These are phyloP conservation scores for Gulo gulo DNA, from an alignment of 2,113 vertebrate species.

Conservation along the genomic window DNA sequence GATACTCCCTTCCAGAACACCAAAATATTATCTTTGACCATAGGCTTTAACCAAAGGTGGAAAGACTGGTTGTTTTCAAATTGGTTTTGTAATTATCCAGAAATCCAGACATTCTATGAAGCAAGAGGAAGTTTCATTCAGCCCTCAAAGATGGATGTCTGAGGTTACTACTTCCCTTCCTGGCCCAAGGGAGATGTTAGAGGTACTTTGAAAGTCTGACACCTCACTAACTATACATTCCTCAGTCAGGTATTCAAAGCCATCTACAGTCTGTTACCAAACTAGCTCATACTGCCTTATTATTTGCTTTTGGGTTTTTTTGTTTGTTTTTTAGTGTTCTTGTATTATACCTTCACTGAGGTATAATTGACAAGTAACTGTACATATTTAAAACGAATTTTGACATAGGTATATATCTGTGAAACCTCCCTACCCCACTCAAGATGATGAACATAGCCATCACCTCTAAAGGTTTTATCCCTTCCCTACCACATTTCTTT, in stretches of 20 bases:
- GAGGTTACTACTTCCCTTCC: not conserved
- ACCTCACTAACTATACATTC: not conserved
- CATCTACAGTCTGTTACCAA: not conserved
- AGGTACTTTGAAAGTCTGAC: not conserved
- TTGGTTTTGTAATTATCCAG: not conserved
- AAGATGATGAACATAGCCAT: not conserved
- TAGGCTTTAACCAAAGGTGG: not conserved
- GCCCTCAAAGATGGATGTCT: not conserved
- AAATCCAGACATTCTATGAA: not conserved
- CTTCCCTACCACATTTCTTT: not conserved
- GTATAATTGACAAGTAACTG: not conserved
- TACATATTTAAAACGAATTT: not conserved
- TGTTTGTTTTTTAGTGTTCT: not conserved
- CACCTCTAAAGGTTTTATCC: not conserved
- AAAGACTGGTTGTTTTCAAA: not conserved
- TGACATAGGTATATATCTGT: not conserved
- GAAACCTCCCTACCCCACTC: not conserved
- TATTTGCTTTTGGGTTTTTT: not conserved
- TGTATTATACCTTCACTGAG: not conserved
- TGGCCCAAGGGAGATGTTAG: not conserved
- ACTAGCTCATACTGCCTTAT: not conserved
- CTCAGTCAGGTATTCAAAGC: not conserved
- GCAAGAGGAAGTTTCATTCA: not conserved
- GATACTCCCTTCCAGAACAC: not conserved
- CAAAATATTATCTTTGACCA: not conserved